Base-by-base conservation (phyloP, 2,113 vertebrate species). In the Albula goreensis region DNA sequence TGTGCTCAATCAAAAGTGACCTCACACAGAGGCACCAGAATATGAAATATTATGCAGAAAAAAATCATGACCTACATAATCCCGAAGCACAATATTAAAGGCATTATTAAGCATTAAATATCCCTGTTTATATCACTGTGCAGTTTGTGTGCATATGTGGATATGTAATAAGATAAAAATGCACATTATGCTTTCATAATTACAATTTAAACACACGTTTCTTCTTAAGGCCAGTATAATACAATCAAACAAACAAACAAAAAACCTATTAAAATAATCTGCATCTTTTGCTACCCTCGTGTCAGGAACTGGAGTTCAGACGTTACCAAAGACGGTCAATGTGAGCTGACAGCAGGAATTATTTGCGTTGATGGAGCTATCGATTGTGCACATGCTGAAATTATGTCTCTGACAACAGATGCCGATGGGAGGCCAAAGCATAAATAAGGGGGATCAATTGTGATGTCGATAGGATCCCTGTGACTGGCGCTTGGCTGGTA, bases 381-480 rank as follows among this genome's bases (percentile, higher is more conserved):
- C 96, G 96, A 97, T 96, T 94, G 95, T 85, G 90, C 89, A 95
- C 94, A 94, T 91, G 93, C 95, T 95, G 95, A 97, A 97, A 97
- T 96, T 87, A 95, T 96, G 95, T 96, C 93, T 96, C 93, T 90
- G 94, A 93, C 89, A 93, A 93, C 91, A 93, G 91, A 92, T 5
- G 92, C 88, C 93, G 95, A 95, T 95, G 92, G 93, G 94, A 80
- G 89, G 94, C 93, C 93, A 92, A 92, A 94, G 89, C 96, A 96
- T 97, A 97, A 96, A 97, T 98, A 96, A 97, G 94, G 88, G 31
- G 96, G 96, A 97, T 98, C 96, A 93, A 97, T 97, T 84, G 22
- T 49, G 83, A 90, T 96, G 94, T 96, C 95, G 91, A 96, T 97
- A 91, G 92, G 93, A 93, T 90, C 92, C 89, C 90, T 93, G 83